phyloP scores from a whole-genome alignment of 2,797 vertebrate species.

The Crenuchus spilurus region DNA sequence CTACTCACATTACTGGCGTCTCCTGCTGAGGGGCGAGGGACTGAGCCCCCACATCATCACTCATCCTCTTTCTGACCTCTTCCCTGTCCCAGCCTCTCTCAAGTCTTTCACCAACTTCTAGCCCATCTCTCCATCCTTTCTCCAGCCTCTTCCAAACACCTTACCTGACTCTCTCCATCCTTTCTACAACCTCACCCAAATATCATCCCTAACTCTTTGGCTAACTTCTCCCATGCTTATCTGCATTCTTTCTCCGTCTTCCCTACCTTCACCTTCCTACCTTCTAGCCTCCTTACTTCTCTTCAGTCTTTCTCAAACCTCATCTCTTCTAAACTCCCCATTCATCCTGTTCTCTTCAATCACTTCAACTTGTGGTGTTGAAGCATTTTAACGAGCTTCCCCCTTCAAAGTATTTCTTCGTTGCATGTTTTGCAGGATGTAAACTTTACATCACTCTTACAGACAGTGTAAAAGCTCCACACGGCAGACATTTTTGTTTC shows the following conservation, averaged over 20 bases:
- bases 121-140: not conserved
- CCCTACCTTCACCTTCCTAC: too few relatives aligned
- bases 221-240: too few relatives aligned
- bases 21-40: conserved; percentile 50
- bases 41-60: not conserved
- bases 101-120: not conserved
- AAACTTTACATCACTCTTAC: too few relatives aligned
- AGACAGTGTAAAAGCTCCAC: too few relatives aligned
- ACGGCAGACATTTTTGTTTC: too few relatives aligned
- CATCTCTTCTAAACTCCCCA: not conserved
- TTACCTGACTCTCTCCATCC: not conserved
- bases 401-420: too few relatives aligned
- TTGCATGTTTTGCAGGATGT: too few relatives aligned
- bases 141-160: not conserved
- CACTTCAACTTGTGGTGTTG: not conserved
- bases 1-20: conserved; percentile 53
- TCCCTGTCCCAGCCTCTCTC: not conserved
- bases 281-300: too few relatives aligned
- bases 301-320: not conserved
- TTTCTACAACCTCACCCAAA: too few relatives aligned
- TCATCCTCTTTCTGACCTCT: not conserved
- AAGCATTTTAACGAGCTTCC: too few relatives aligned
- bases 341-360: not conserved
- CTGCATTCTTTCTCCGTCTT: too few relatives aligned
- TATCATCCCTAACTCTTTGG: too few relatives aligned